Evolutionary conservation across 1,140 invertebrate species (phyloP).

Genomic region (Lasaia peninsularis): DNA sequence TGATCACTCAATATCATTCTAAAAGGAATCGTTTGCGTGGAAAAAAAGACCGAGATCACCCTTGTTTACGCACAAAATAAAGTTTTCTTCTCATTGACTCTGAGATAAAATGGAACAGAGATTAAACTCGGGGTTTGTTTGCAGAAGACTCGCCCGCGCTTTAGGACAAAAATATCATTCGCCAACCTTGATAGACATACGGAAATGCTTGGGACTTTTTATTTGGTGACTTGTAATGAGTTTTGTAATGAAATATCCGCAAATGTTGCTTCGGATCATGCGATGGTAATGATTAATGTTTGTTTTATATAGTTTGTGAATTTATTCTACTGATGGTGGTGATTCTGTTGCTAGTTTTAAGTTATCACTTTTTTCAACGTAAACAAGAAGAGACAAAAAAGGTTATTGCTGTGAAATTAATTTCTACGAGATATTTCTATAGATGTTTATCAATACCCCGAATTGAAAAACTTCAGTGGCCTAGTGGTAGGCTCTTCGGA

Average conservation of each 20-base stretch:
- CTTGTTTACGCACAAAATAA: conserved; percentile 73
- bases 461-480: too few species aligned
- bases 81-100: conserved; percentile 68
- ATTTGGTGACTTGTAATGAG: conserved; percentile 71
- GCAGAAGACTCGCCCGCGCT: conserved; percentile 50
- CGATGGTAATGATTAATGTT: conserved; percentile 1
- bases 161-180: conserved; percentile 69
- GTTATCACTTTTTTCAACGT: too few species aligned
- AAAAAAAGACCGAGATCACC: conserved; percentile 62
- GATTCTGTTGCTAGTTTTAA: too few species aligned
- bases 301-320: background rate
- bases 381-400: too few species aligned
- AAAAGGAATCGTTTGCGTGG: conserved; percentile 48
- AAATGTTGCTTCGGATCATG: conserved; percentile 37
- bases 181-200: conserved; percentile 61
- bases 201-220: conserved; percentile 67
- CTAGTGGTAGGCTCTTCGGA: too few species aligned
- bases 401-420: too few species aligned
- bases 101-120: conserved; percentile 61
- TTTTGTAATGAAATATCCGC: conserved; percentile 55
- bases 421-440: too few species aligned
- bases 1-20: conserved; percentile 63
- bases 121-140: conserved; percentile 68
- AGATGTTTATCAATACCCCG: too few species aligned
- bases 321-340: background rate